Evolutionary conservation across 1,140 invertebrate species (phyloP).

Genomic region (Drosophila mauritiana): DNA sequence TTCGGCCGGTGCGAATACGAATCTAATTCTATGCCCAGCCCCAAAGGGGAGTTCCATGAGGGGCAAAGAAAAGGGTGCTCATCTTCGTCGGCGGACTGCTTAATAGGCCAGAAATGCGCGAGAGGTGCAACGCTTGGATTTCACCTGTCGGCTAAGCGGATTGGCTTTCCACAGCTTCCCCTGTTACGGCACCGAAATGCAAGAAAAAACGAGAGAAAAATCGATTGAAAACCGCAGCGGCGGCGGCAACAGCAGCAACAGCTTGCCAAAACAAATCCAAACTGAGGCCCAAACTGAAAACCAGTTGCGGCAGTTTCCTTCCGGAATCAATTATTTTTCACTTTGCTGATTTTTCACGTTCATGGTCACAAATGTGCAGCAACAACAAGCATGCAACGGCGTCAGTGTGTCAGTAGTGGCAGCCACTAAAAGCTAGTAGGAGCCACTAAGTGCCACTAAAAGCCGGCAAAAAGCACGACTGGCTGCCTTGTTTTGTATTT

Average conservation of each 20-base stretch:
- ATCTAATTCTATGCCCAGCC: not conserved
- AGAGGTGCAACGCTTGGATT: slow-evolving; percentile 22
- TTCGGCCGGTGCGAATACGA: slow-evolving; percentile 46
- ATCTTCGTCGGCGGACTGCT: not conserved
- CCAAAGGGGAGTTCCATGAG: too few species aligned
- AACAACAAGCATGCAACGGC: slow-evolving; percentile 32
- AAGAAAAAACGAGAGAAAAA: slow-evolving; percentile 27
- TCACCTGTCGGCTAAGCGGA: slow-evolving; percentile 29
- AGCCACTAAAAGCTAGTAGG: slow-evolving; percentile 35
- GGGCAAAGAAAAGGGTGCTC: slow-evolving; percentile 9
- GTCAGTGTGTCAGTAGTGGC: slow-evolving; percentile 58
- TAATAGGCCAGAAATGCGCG: slow-evolving; percentile 53
- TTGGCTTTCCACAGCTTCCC: slow-evolving; percentile 47
- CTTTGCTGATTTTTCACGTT: slow-evolving; percentile 75
- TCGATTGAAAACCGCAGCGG: slow-evolving; percentile 17
- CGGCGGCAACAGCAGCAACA: not conserved
- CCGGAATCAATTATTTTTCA: slow-evolving; percentile 82
- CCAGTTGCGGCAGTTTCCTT: slow-evolving; percentile 79
- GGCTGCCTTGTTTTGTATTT: slow-evolving; percentile 45
- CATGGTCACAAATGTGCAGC: slow-evolving; percentile 68
- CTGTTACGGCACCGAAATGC: slow-evolving; percentile 67
- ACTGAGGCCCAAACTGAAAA: slow-evolving; percentile 37
- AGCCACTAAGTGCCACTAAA: slow-evolving; percentile 16
- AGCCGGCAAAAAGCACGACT: slow-evolving; percentile 30
- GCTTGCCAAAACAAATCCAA: slow-evolving; percentile 17